Base-by-base conservation (phyloP, 2,888 invertebrate species). In the Blastobasis adustella region DNA sequence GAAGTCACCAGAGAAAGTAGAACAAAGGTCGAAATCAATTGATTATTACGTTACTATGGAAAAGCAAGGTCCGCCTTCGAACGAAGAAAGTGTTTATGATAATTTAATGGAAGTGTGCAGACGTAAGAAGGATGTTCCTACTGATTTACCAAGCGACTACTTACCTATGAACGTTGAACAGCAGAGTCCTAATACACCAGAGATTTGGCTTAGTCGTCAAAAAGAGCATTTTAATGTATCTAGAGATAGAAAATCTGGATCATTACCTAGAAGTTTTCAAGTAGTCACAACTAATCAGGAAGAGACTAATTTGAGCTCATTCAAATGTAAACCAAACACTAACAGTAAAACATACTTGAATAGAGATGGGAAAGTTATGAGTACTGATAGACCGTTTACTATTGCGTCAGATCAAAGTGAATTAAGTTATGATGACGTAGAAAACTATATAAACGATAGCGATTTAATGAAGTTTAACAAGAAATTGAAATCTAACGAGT, bases 261-360 rank as follows among this genome's bases (percentile, higher is more conserved):
- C 95, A 0, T 74, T 95, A 51, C 95, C 95, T 0, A 89, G 95
- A 62, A 94, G 94, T 65, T 95, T 95, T 64, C 94, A 94, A 77
- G 89, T 92, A 38, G 82, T 89, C 45, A 88, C 91, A 4, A 90
- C 89, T 61, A 89, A 86, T 50, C 89, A 83, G 59, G 89, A 90
- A 43, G 88, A 89, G 37, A 77, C 65, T 47, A 79, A 79, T 56
- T 69, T 77, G 51, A 82, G 69, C 48, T 75, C 81, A 10, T 81
- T 82, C 69, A 84, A 84, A 80, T 82, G 75, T 71, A 82, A 83
- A 72, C 79, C 83, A 54, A 81, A 79, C 67, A 70, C 78, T 55
- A 87, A 78, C 54, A 85, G 80, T 52, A 89, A 89, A 63, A 85
- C 86, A 1, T 91, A 91, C 63, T 67, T 91, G 7, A 91, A 91